These are phyloP conservation scores for Pangasius djambal DNA, from an alignment of 2,797 vertebrate species.

Conservation along the genomic window DNA sequence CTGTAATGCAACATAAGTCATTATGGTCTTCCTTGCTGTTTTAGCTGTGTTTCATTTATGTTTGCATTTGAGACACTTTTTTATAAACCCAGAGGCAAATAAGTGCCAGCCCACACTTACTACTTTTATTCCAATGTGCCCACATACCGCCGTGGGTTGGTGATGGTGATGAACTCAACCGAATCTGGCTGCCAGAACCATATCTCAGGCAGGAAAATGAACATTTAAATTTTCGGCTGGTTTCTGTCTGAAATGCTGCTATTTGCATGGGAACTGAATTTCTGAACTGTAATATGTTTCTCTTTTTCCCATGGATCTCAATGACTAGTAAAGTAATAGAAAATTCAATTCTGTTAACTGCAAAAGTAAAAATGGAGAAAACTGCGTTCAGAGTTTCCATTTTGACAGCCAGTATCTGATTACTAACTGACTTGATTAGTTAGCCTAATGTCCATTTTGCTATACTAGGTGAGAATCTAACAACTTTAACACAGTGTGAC, in stretches of 20 bases:
- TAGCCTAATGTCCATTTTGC: neutral
- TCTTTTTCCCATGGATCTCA: neutral
- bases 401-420: neutral
- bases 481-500: neutral
- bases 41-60: neutral
- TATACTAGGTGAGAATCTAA: neutral
- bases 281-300: neutral
- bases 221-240: neutral
- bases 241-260: neutral
- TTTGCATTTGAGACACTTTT: neutral
- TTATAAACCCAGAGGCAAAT: neutral
- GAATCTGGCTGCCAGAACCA: neutral
- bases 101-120: neutral
- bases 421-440: neutral
- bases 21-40: neutral
- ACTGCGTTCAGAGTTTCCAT: neutral
- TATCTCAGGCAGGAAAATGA: neutral
- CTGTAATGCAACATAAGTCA: neutral
- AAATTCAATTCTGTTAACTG: neutral
- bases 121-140: conserved; percentile 17
- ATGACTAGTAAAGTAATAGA: neutral
- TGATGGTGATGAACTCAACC: neutral
- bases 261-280: neutral
- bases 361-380: neutral
- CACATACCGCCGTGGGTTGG: neutral